Evolutionary conservation across 1,140 invertebrate species (phyloP).

Genomic region (Drosophila tristis): DNA sequence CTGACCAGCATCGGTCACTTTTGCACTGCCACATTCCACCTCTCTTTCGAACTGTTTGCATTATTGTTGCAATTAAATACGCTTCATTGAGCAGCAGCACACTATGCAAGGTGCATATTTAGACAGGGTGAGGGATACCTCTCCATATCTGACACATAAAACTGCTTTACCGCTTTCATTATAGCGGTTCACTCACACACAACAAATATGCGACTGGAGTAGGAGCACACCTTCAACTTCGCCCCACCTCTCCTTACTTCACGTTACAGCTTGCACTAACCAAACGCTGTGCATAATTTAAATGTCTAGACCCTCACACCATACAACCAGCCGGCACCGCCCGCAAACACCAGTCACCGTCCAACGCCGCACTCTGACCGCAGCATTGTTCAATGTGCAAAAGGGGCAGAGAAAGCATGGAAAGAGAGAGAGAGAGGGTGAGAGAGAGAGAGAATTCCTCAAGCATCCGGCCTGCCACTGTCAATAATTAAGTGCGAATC

Average conservation of each 20-base stretch:
- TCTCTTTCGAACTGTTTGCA: neutral
- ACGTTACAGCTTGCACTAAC: neutral
- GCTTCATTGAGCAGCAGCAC: constrained; percentile 32
- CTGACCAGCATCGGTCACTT: too few relatives aligned
- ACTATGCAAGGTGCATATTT: neutral
- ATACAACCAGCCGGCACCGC: neutral
- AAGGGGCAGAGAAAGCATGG: neutral
- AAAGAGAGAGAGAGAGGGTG: neutral
- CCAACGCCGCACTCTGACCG: neutral
- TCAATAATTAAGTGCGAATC: constrained; percentile 67
- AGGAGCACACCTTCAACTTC: neutral
- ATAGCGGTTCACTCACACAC: too few relatives aligned
- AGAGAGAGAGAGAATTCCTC: constrained; percentile 23
- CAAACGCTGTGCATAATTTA: constrained; percentile 46
- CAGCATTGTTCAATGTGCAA: constrained; percentile 6
- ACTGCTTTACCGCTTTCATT: too few relatives aligned
- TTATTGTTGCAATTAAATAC: constrained; percentile 43
- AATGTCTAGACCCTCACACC: constrained; percentile 33
- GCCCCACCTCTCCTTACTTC: too few relatives aligned
- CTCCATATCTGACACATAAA: too few relatives aligned
- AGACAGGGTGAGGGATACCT: too few relatives aligned
- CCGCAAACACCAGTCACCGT: neutral
- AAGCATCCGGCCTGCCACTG: constrained; percentile 55
- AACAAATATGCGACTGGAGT: neutral
- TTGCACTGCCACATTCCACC: neutral